Evolutionary conservation across 1,140 invertebrate genomes (phyloP).

Genomic region (Danaus plexippus): DNA sequence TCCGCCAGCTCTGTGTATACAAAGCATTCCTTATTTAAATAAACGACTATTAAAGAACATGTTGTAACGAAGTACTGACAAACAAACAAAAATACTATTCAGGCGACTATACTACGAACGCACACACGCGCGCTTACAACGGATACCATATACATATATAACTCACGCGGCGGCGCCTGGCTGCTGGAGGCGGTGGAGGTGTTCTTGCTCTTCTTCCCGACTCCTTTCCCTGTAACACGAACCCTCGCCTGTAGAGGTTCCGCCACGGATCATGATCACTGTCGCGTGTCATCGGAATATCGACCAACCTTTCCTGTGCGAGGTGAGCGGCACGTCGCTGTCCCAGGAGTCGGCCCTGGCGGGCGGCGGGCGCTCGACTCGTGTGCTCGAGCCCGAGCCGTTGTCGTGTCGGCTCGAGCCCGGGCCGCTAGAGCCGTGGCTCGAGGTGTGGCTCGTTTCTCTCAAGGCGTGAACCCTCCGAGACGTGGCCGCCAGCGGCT

Average conservation of each 20-base stretch:
- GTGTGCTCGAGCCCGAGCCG: constrained; percentile 26
- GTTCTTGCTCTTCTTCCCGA: constrained; percentile 52
- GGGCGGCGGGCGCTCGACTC: constrained; percentile 7
- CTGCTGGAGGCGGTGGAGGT: constrained; percentile 26
- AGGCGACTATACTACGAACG: too few relatives aligned
- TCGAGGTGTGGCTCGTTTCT: neutral
- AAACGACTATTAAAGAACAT: too few relatives aligned
- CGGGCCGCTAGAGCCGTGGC: constrained; percentile 14
- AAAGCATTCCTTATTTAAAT: too few relatives aligned
- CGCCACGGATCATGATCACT: too few relatives aligned
- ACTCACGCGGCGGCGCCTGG: constrained; percentile 22
- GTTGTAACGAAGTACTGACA: too few relatives aligned
- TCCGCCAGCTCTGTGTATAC: too few relatives aligned
- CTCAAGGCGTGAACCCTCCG: constrained; percentile 9
- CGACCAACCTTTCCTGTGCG: constrained; percentile 35
- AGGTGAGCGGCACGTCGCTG: constrained; percentile 47
- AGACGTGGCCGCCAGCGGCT: constrained; percentile 11
- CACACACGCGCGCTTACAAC: too few relatives aligned
- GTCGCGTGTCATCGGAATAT: neutral
- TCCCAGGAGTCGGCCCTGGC: constrained; percentile 32
- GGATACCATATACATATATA: neutral
- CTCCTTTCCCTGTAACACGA: constrained; percentile 37
- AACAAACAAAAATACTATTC: too few relatives aligned
- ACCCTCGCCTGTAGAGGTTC: too few relatives aligned
- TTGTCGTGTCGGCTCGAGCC: constrained; percentile 30